These are phyloP conservation scores for Cybosia mesomella DNA, from an alignment of 2,888 invertebrate genomes.

Conservation along the genomic window DNA sequence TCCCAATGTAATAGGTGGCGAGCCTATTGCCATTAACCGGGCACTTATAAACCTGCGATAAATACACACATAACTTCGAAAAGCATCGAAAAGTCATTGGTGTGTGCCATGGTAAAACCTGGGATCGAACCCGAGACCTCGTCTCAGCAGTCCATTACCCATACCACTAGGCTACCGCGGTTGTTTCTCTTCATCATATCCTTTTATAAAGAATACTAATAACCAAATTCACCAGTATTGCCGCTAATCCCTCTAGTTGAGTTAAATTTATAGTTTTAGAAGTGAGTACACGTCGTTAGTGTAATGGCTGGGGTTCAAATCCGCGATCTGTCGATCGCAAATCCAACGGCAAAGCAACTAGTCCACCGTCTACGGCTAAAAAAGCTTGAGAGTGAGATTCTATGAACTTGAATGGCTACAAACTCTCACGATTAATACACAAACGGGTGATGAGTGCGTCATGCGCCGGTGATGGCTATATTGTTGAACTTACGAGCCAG, in stretches of 20 bases:
- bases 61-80: no score
- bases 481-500: not conserved
- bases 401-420: not conserved
- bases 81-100: no score
- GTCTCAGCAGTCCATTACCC: no score
- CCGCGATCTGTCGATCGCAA: not conserved
- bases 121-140: no score
- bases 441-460: not conserved
- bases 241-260: not conserved
- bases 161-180: no score
- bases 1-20: no score
- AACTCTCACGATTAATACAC: not conserved
- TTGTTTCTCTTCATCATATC: no score
- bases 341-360: not conserved
- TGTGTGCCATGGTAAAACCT: no score
- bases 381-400: not conserved
- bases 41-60: no score
- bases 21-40: no score
- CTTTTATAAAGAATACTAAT: not conserved
- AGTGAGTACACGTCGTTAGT: not conserved
- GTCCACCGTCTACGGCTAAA: not conserved
- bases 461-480: not conserved
- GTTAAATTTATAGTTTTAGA: not conserved
- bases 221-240: no score
- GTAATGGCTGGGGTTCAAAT: not conserved